phyloP scores from a whole-genome alignment of 2,888 invertebrate species.

The Aporophyla nigra region DNA sequence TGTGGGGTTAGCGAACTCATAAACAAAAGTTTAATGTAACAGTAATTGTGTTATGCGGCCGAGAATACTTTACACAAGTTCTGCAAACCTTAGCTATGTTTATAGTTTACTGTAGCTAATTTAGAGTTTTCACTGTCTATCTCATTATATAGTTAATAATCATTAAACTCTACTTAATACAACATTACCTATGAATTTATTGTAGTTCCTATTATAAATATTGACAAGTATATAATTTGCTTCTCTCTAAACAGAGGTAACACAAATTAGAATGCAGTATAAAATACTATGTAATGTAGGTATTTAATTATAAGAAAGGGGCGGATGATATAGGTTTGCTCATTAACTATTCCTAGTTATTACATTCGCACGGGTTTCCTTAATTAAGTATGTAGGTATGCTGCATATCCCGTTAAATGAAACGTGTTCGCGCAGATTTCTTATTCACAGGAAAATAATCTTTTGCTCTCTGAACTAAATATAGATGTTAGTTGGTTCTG shows the following conservation, averaged over 20 bases:
- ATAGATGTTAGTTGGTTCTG: background rate
- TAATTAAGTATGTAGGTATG: constrained; percentile 26
- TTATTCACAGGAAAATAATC: constrained; percentile 1
- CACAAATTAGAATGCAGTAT: background rate
- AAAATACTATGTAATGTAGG: background rate
- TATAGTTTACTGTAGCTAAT: constrained; percentile 39
- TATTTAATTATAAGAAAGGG: constrained; percentile 12
- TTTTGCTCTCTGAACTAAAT: constrained; percentile 7
- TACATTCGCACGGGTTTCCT: constrained; percentile 22
- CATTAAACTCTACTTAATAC: background rate
- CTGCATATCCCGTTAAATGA: background rate
- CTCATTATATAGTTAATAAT: constrained; percentile 24
- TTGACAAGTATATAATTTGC: background rate
- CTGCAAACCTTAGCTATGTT: constrained; percentile 35
- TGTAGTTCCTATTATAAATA: no score
- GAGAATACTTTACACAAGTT: constrained; percentile 40
- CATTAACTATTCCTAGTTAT: constrained; percentile 28
- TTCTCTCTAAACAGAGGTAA: background rate
- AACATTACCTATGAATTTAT: background rate
- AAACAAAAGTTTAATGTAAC: constrained; percentile 53
- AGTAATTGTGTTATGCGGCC: constrained; percentile 37
- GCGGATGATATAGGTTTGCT: background rate
- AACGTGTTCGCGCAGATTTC: constrained; percentile 18
- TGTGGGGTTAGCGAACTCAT: constrained; percentile 62
- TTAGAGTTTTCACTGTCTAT: constrained; percentile 22